Percentiles rank a stretch among this genome's conserved stretches.
These are phyloP conservation scores for Coptotermes formosanus DNA, from an alignment of 1,140 invertebrate species.

Conservation along the genomic window DNA sequence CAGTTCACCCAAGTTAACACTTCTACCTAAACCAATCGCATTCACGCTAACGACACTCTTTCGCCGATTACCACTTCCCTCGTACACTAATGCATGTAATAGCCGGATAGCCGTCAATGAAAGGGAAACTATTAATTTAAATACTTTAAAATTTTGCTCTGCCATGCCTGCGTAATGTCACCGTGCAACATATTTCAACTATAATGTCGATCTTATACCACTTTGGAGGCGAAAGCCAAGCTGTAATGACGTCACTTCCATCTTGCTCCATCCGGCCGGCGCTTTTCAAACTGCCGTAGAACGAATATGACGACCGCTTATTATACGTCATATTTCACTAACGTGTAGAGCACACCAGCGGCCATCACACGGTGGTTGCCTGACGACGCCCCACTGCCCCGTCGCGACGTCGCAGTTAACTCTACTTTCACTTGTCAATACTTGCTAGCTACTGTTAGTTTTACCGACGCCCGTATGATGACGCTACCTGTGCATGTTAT, in stretches of 20 bases:
- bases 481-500: background rate
- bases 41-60: too few species aligned
- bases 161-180: background rate
- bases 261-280: background rate
- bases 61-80: too few species aligned
- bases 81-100: too few species aligned
- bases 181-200: background rate
- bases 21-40: too few species aligned
- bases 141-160: too few species aligned
- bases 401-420: conserved; percentile 4
- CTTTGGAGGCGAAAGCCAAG: background rate
- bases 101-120: too few species aligned
- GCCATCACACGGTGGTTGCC: background rate
- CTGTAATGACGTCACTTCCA: background rate
- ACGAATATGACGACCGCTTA: background rate
- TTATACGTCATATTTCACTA: background rate
- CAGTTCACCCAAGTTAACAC: too few species aligned
- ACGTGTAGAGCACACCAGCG: background rate
- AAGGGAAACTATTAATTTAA: too few species aligned
- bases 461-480: background rate
- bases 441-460: background rate
- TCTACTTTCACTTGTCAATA: conserved; percentile 1
- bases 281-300: background rate
- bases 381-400: conserved; percentile 7
- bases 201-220: background rate